These are phyloP conservation scores for Drosophila phalerata DNA, from an alignment of 2,888 invertebrate genomes.

Conservation along the genomic window DNA sequence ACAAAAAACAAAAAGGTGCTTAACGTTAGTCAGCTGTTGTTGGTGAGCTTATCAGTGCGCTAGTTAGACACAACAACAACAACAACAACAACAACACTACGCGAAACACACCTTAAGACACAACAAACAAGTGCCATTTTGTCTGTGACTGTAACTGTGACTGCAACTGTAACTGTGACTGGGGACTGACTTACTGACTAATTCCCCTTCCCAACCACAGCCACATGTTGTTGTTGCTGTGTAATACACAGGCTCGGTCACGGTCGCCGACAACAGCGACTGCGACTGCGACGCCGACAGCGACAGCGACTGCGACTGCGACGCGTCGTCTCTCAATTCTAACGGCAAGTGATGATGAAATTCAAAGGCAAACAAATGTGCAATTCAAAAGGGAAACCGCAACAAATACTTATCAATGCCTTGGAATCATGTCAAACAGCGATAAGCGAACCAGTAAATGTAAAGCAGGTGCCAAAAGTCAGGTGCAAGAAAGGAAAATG, in stretches of 20 bases:
- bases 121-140: slow-evolving; percentile 59
- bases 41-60: slow-evolving; percentile 43
- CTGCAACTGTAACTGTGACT: not conserved
- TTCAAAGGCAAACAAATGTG: slow-evolving; percentile 33
- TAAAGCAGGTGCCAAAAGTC: slow-evolving; percentile 10
- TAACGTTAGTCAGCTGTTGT: slow-evolving; percentile 36
- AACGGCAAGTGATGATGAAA: slow-evolving; percentile 45
- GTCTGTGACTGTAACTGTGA: slow-evolving; percentile 53
- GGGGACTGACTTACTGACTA: slow-evolving; percentile 12
- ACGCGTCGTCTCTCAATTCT: slow-evolving; percentile 12
- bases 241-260: slow-evolving; percentile 16
- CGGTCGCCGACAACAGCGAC: slow-evolving; percentile 12
- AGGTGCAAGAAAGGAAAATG: not conserved
- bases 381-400: slow-evolving; percentile 38
- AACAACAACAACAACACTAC: slow-evolving; percentile 23
- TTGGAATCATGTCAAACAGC: slow-evolving; percentile 34
- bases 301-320: not conserved
- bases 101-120: slow-evolving; percentile 25
- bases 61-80: slow-evolving; percentile 15
- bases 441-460: slow-evolving; percentile 36
- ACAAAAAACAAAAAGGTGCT: too few species aligned
- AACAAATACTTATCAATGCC: slow-evolving; percentile 30
- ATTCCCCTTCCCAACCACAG: not conserved
- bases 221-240: not conserved
- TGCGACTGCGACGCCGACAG: not conserved